These are phyloP conservation scores for Mimachlamys varia DNA, from an alignment of 2,888 invertebrate species.

Conservation along the genomic window DNA sequence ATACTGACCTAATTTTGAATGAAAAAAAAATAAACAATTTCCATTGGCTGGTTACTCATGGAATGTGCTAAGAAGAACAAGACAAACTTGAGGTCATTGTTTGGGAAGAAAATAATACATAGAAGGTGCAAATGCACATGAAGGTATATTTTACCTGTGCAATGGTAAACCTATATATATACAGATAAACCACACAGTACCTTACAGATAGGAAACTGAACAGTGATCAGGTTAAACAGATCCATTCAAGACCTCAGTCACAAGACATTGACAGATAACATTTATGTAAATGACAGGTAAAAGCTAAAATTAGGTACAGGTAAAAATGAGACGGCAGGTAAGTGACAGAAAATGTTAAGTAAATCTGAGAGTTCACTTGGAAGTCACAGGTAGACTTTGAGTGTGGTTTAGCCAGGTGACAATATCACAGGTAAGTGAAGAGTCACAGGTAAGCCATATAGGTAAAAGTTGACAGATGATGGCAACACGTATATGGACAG, in stretches of 20 bases:
- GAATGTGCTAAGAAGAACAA: not conserved
- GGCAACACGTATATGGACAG: not conserved
- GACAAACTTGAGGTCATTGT: not conserved
- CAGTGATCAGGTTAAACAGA: not conserved
- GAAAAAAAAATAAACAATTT: not conserved
- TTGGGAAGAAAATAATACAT: not conserved
- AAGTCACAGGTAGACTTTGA: not conserved
- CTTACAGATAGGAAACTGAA: no score
- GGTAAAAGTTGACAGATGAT: not conserved
- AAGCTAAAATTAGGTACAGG: not conserved
- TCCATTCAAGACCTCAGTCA: not conserved
- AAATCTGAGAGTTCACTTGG: not conserved
- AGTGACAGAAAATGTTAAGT: not conserved
- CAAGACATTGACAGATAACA: not conserved
- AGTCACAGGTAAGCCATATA: not conserved
- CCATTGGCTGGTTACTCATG: slow-evolving; percentile 22
- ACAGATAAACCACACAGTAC: no score
- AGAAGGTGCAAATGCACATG: not conserved
- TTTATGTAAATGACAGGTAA: slow-evolving; percentile 32
- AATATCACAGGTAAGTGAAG: not conserved
- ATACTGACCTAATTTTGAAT: not conserved
- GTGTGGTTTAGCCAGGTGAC: not conserved
- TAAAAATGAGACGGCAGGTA: not conserved
- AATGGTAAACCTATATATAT: not conserved
- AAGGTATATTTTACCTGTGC: not conserved